Percentiles rank a stretch among this genome's conserved stretches.
phyloP scores from a whole-genome alignment of 2,113 vertebrate species.

The Chiloscyllium plagiosum region DNA sequence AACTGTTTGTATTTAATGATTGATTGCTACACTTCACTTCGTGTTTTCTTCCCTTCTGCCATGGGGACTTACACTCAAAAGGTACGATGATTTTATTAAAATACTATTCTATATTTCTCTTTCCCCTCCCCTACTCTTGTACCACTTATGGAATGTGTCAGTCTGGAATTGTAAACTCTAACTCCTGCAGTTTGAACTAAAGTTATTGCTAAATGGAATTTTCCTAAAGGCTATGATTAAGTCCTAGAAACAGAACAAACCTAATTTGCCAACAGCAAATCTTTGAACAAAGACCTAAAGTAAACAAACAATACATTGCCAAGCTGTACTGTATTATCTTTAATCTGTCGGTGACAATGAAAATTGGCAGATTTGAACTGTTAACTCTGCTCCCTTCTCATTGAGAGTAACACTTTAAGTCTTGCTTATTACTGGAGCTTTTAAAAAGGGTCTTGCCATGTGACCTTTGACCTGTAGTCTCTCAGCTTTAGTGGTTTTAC shows the following conservation, averaged over 20 bases:
- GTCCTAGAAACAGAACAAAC: not conserved
- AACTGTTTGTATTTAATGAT: not conserved
- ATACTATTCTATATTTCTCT: no score
- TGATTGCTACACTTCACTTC: not conserved
- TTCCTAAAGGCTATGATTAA: no score
- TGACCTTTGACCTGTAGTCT: not conserved
- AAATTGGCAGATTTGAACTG: not conserved
- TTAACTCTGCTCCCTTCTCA: not conserved
- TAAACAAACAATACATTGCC: not conserved
- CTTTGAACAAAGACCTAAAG: not conserved
- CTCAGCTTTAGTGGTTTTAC: not conserved
- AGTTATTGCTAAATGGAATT: not conserved
- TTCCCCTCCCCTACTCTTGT: not conserved
- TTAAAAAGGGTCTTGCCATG: not conserved
- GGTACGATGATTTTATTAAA: not conserved
- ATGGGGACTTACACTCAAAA: not conserved
- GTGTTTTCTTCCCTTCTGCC: not conserved
- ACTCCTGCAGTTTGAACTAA: not conserved
- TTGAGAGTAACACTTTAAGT: no score
- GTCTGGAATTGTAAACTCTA: not conserved
- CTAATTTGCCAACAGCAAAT: not conserved
- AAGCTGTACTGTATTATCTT: no score
- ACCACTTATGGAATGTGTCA: not conserved
- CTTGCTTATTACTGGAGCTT: not conserved
- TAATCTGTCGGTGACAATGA: not conserved